These are phyloP conservation scores for Remorina albescens DNA, from an alignment of 2,797 vertebrate species.

Conservation along the genomic window DNA sequence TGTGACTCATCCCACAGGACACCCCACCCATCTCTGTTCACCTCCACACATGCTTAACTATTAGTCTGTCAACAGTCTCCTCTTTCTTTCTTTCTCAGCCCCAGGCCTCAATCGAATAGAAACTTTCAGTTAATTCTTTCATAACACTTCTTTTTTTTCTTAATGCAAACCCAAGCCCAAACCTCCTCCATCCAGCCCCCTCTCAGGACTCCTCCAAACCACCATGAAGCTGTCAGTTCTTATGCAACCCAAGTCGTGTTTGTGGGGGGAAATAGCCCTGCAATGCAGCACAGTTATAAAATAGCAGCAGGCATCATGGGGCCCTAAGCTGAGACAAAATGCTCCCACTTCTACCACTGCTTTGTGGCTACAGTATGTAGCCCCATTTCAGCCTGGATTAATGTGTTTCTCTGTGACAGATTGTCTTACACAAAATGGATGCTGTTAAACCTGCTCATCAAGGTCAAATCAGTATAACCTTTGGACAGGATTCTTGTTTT, in stretches of 20 bases:
- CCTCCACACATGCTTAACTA: conserved; percentile 25
- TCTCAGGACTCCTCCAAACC: conserved; percentile 31
- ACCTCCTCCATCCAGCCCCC: conserved; percentile 22
- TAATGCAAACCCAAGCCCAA: conserved; percentile 6
- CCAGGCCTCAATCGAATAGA: background rate
- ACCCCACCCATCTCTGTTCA: background rate
- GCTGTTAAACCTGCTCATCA: background rate
- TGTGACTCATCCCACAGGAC: conserved; percentile 30
- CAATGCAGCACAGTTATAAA: conserved; percentile 76
- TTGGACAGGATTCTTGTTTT: background rate
- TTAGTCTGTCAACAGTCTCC: conserved; percentile 19
- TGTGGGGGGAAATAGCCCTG: conserved; percentile 60
- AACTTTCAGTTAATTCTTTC: conserved; percentile 7
- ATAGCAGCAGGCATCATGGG: conserved; percentile 46
- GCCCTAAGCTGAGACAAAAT: conserved; percentile 45
- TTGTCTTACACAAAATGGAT: background rate
- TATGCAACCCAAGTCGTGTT: conserved; percentile 53
- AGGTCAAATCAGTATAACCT: conserved; percentile 13
- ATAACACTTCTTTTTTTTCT: conserved; percentile 26
- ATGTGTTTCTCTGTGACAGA: background rate
- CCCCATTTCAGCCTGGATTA: background rate
- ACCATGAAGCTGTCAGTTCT: conserved; percentile 39
- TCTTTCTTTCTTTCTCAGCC: background rate
- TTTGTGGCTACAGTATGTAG: background rate
- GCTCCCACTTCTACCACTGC: conserved; percentile 9